These are phyloP conservation scores for Harlomillsia oculata DNA, from an alignment of 1,140 invertebrate genomes.

Conservation along the genomic window DNA sequence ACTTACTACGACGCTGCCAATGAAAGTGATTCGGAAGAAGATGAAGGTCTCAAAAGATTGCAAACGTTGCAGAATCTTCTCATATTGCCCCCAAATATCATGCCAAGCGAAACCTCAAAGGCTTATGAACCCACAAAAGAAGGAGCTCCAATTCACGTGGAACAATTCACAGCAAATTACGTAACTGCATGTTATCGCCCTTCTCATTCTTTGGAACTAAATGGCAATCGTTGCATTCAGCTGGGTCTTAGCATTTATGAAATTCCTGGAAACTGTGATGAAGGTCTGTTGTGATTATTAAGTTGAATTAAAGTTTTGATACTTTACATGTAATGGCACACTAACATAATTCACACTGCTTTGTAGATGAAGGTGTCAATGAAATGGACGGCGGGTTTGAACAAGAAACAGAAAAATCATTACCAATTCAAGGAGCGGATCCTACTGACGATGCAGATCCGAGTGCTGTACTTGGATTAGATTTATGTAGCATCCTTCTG, in stretches of 20 bases:
- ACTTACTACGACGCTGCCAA: neutral
- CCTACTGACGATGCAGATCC: neutral
- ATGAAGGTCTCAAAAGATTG: neutral
- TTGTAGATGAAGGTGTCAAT: neutral
- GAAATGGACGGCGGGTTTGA: neutral
- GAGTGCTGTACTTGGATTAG: slow-evolving; percentile 26
- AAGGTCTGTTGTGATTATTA: slow-evolving; percentile 1
- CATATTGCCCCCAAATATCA: neutral
- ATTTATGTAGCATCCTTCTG: slow-evolving; percentile 27
- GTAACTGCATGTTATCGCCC: neutral
- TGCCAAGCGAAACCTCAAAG: neutral
- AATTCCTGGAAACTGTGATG: slow-evolving; percentile 23
- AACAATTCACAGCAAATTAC: slow-evolving; percentile 11
- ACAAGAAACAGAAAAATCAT: neutral
- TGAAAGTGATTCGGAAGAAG: neutral
- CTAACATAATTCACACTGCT: neutral
- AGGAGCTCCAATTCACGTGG: neutral
- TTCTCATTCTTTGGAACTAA: slow-evolving; percentile 5
- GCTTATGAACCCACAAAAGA: neutral
- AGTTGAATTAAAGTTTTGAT: neutral
- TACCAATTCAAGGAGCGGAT: neutral
- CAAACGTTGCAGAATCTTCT: neutral
- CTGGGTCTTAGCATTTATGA: slow-evolving; percentile 31
- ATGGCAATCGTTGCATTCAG: slow-evolving; percentile 10
- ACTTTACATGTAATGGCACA: too few species aligned